Percentiles rank a stretch among this genome's conserved stretches.
These are phyloP conservation scores for Suillia variegata DNA, from an alignment of 2,888 invertebrate genomes.

Conservation along the genomic window DNA sequence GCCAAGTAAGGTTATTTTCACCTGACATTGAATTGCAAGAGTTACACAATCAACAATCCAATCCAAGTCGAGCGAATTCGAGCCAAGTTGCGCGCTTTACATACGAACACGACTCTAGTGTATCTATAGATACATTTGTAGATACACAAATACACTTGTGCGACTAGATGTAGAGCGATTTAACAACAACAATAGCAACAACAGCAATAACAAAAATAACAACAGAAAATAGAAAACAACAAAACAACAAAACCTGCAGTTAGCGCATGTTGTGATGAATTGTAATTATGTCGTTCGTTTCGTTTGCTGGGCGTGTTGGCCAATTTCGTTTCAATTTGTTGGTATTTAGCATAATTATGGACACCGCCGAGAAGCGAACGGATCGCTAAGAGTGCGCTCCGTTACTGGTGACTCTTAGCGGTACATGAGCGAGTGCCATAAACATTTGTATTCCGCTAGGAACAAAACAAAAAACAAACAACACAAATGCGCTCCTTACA, in stretches of 20 bases:
- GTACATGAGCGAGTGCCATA: background rate
- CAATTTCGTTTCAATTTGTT: conserved; percentile 37
- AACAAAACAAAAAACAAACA: background rate
- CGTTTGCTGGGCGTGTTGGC: conserved; percentile 28
- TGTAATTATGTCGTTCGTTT: conserved; percentile 40
- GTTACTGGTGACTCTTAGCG: background rate
- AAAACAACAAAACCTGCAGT: background rate
- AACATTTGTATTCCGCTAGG: conserved; percentile 1
- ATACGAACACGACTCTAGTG: too few relatives aligned
- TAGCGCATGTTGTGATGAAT: conserved; percentile 37
- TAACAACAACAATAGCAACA: too few relatives aligned
- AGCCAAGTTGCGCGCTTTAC: conserved; percentile 6
- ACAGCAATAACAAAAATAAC: too few relatives aligned
- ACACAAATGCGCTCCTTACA: too few relatives aligned
- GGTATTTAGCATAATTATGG: conserved; percentile 43
- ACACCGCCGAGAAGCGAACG: conserved; percentile 5
- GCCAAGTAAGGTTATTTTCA: conserved; percentile 26
- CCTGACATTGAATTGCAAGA: conserved; percentile 50
- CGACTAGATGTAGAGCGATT: too few relatives aligned
- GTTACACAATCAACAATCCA: conserved; percentile 40
- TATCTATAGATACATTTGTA: too few relatives aligned
- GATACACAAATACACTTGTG: too few relatives aligned
- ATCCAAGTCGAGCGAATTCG: background rate
- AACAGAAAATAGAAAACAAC: too few relatives aligned
- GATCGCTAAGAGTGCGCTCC: background rate